A percentile compares a stretch with the other conserved stretches of the same genome.
Evolutionary conservation across 2,113 vertebrate genomes (phyloP).

Genomic region (Microcebus ravelobensis): DNA sequence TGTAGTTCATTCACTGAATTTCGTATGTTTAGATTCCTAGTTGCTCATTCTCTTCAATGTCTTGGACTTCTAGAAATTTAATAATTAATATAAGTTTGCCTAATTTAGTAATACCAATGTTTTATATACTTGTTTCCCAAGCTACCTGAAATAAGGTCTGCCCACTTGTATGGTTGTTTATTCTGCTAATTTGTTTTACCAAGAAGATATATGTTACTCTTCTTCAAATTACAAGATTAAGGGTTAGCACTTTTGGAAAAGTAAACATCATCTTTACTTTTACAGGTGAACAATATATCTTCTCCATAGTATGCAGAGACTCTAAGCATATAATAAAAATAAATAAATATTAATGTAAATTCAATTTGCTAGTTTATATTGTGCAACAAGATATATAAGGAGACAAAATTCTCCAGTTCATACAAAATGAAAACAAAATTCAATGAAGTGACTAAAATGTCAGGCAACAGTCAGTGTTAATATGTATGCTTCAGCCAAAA

Average conservation of each 20-base stretch:
- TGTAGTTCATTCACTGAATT: neutral
- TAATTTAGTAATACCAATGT: neutral
- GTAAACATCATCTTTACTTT: neutral
- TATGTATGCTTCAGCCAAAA: neutral
- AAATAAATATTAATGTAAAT: constrained; percentile 41
- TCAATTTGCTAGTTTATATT: neutral
- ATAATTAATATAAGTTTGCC: neutral
- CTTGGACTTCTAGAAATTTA: neutral
- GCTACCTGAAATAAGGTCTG: neutral
- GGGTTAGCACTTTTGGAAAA: constrained; percentile 19
- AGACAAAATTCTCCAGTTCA: constrained; percentile 9
- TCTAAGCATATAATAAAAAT: constrained; percentile 14
- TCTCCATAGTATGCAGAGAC: neutral
- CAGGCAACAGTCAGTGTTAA: neutral
- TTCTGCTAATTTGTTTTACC: neutral
- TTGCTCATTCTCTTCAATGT: neutral
- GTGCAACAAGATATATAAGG: neutral
- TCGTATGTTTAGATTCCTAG: neutral
- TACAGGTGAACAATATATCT: neutral
- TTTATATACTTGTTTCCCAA: neutral
- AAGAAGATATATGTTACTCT: neutral
- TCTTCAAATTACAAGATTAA: neutral
- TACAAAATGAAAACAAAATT: constrained; percentile 28
- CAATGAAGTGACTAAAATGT: constrained; percentile 25
- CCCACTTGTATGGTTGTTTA: neutral